Evolutionary conservation across 2,113 vertebrate species (phyloP).

Genomic region (Zapus hudsonius): DNA sequence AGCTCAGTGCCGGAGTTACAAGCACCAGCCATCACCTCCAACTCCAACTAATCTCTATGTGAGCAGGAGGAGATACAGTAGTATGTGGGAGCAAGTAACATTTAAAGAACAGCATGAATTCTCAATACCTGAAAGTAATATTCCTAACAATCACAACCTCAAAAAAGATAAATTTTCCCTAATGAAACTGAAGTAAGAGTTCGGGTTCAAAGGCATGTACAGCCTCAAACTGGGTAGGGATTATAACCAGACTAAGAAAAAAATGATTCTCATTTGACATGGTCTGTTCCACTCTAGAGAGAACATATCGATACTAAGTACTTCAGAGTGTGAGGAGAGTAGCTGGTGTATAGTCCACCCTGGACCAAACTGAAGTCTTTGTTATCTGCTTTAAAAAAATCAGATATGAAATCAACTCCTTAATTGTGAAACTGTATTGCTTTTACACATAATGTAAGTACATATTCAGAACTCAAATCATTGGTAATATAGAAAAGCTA

Average conservation of each 20-base stretch:
- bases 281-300: neutral
- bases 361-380: neutral
- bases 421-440: slow-evolving; percentile 14
- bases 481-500: neutral
- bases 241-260: neutral
- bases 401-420: slow-evolving; percentile 1
- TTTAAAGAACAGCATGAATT: slow-evolving; percentile 4
- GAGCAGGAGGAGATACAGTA: slow-evolving; percentile 10
- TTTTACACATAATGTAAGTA: neutral
- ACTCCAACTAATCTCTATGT: slow-evolving; percentile 31
- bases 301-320: neutral
- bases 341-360: neutral
- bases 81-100: neutral
- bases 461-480: neutral
- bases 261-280: neutral
- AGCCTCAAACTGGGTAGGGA: neutral
- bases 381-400: neutral
- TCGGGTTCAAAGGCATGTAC: slow-evolving; percentile 25
- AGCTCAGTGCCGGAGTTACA: neutral
- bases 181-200: neutral
- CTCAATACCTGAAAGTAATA: slow-evolving; percentile 30
- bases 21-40: neutral
- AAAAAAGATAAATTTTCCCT: slow-evolving; percentile 20
- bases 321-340: neutral
- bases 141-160: neutral